These are phyloP conservation scores for Goniozus legneri DNA, from an alignment of 1,140 invertebrate genomes.

Conservation along the genomic window DNA sequence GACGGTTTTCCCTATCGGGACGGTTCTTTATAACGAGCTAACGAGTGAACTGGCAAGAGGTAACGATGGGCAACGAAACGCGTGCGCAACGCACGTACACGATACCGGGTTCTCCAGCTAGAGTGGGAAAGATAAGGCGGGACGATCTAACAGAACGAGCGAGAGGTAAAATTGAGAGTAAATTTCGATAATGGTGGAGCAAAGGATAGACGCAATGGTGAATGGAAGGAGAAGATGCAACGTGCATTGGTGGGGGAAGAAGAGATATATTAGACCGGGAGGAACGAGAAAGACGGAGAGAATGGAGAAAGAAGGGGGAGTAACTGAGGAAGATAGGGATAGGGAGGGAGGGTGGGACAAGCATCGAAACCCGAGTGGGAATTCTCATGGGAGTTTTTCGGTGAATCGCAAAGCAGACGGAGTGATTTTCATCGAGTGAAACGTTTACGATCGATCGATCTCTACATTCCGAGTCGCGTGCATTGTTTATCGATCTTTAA, in stretches of 20 bases:
- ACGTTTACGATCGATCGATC: slow-evolving; percentile 23
- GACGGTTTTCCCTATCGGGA: too few species aligned
- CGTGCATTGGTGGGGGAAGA: too few species aligned
- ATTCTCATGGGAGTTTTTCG: slow-evolving; percentile 33
- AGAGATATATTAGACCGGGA: too few species aligned
- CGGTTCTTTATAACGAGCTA: too few species aligned
- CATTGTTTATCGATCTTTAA: too few species aligned
- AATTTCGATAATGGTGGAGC: too few species aligned
- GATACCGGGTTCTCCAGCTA: too few species aligned
- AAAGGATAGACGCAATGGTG: too few species aligned
- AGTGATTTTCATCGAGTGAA: slow-evolving; percentile 30
- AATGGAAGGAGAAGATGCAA: not conserved
- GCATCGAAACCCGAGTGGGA: slow-evolving; percentile 29
- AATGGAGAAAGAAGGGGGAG: slow-evolving; percentile 2
- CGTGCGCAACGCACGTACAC: too few species aligned
- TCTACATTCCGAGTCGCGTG: too few species aligned
- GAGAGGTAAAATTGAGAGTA: slow-evolving; percentile 5
- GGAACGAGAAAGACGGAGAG: not conserved
- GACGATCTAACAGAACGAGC: not conserved
- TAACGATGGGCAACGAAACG: too few species aligned
- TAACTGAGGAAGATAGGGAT: not conserved
- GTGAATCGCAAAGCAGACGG: slow-evolving; percentile 38
- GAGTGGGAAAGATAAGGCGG: slow-evolving; percentile 13
- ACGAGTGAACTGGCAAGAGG: too few species aligned
- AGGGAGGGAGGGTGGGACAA: slow-evolving; percentile 24